A percentile compares a stretch with the other conserved stretches of the same genome.
These are phyloP conservation scores for Falco cherrug DNA, from an alignment of 2,797 vertebrate genomes.

Conservation along the genomic window DNA sequence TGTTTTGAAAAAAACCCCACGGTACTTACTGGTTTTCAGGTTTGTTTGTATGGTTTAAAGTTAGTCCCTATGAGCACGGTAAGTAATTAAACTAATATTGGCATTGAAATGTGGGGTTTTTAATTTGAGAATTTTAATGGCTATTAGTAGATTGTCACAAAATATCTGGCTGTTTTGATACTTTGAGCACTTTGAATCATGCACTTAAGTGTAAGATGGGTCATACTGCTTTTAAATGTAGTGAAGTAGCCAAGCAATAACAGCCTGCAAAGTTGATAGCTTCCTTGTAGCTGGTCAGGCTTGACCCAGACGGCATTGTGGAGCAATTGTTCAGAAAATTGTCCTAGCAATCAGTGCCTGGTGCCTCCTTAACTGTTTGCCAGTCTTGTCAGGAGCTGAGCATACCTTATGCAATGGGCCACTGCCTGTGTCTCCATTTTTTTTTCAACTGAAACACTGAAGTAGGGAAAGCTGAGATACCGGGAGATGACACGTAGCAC, in stretches of 20 bases:
- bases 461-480: not conserved
- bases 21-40: not conserved
- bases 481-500: not conserved
- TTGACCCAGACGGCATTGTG: not conserved
- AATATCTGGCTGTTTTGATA: not conserved
- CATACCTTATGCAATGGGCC: not conserved
- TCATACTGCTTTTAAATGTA: not conserved
- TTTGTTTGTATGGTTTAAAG: conserved; percentile 19
- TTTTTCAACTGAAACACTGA: not conserved
- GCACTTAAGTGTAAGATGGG: not conserved
- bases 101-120: not conserved
- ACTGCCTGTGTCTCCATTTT: not conserved
- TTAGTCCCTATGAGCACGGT: conserved; percentile 11
- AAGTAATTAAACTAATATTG: conserved; percentile 48
- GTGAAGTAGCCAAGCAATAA: not conserved
- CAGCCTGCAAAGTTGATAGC: not conserved
- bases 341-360: not conserved
- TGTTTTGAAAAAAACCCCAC: not conserved
- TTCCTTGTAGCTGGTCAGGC: not conserved
- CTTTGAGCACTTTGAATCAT: not conserved
- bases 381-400: not conserved
- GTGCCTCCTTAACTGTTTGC: not conserved
- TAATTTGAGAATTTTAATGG: conserved; percentile 1
- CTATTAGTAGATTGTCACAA: conserved; percentile 17
- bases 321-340: not conserved